Evolutionary conservation across 2,888 invertebrate genomes (phyloP).

Genomic region (Luffia ferchaultella): DNA sequence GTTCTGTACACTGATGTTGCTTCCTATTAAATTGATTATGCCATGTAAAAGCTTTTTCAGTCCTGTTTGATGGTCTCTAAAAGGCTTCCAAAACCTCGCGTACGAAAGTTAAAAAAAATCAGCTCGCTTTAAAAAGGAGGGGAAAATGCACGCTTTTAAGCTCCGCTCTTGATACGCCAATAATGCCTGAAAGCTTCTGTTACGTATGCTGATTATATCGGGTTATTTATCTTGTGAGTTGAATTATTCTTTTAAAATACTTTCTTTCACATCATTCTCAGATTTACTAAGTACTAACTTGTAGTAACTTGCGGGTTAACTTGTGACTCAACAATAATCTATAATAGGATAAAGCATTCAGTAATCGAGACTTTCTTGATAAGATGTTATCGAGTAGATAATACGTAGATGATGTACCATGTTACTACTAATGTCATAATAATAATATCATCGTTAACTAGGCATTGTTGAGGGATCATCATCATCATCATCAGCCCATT

Average conservation of each 20-base stretch:
- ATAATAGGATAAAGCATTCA: too few relatives aligned
- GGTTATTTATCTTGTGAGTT: not conserved
- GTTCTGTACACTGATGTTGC: not conserved
- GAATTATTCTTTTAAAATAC: not conserved
- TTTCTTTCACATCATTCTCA: not conserved
- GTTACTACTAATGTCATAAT: too few relatives aligned
- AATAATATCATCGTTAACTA: too few relatives aligned
- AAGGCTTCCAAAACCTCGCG: not conserved
- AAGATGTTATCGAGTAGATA: too few relatives aligned
- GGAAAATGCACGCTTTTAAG: not conserved
- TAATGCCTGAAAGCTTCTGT: constrained; percentile 53
- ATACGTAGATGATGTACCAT: too few relatives aligned
- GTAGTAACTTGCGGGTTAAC: too few relatives aligned
- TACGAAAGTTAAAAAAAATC: not conserved
- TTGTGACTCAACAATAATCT: too few relatives aligned
- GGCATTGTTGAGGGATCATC: too few relatives aligned
- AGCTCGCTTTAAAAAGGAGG: not conserved
- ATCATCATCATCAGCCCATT: too few relatives aligned
- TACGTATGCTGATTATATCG: not conserved
- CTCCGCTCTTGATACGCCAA: constrained; percentile 37
- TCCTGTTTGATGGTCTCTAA: not conserved
- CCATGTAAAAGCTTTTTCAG: not conserved
- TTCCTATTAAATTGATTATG: not conserved
- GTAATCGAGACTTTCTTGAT: too few relatives aligned
- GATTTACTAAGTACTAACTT: too few relatives aligned